Evolutionary conservation across 2,113 vertebrate genomes (phyloP).

Genomic region (Terrapene triunguis): DNA sequence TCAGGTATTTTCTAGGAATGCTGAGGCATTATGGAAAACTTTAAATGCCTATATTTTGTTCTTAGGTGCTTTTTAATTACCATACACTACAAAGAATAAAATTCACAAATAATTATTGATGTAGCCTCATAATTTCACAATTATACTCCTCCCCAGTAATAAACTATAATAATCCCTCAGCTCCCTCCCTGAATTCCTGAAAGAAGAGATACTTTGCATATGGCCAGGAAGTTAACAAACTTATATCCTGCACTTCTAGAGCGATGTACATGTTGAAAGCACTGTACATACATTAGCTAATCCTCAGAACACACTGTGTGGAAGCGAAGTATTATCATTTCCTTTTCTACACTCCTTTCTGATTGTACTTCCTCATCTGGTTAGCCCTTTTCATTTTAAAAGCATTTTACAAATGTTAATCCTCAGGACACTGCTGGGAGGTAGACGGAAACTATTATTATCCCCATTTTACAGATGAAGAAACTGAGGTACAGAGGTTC

Average conservation of each 20-base stretch:
- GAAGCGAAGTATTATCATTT: not conserved
- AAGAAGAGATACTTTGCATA: not conserved
- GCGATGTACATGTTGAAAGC: not conserved
- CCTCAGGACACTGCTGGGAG: not conserved
- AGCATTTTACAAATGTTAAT: not conserved
- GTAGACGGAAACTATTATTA: not conserved
- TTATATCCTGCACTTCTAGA: not conserved
- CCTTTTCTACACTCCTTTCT: constrained; percentile 6
- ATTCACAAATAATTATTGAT: not conserved
- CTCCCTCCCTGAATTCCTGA: not conserved
- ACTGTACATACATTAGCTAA: not conserved
- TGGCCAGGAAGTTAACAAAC: not conserved
- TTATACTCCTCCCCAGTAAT: not conserved
- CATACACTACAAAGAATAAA: not conserved
- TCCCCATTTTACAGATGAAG: not conserved
- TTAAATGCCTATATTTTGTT: not conserved
- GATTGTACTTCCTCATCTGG: not conserved
- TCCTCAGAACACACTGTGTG: not conserved
- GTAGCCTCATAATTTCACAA: not conserved
- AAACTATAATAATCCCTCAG: not conserved
- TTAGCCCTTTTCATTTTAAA: not conserved
- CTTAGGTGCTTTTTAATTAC: constrained; percentile 8
- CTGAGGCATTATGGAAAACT: constrained; percentile 1
- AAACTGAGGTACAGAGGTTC: not conserved
- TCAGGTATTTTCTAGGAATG: constrained; percentile 12